phyloP scores from a whole-genome alignment of 1,140 invertebrate genomes.

The Aphidius ervi region DNA sequence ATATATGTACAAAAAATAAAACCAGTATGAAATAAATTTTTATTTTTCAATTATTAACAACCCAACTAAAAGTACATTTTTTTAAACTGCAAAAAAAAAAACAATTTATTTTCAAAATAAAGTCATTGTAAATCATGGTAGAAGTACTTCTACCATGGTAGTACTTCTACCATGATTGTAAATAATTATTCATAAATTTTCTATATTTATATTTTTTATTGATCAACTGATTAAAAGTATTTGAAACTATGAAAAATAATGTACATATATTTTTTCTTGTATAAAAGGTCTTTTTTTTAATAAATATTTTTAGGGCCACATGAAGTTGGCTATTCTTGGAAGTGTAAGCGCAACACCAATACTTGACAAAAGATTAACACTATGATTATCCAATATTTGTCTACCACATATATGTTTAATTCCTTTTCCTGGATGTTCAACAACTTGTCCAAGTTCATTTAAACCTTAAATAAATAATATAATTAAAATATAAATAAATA shows the following conservation, averaged over 20 bases:
- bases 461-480: slow-evolving; percentile 58
- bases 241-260: background rate
- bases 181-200: background rate
- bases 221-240: background rate
- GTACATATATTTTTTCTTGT: no score
- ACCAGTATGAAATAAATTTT: no score
- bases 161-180: no score
- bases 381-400: slow-evolving; percentile 82
- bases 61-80: no score
- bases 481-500: slow-evolving; percentile 2
- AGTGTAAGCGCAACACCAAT: slow-evolving; percentile 70
- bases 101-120: no score
- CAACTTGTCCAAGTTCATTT: slow-evolving; percentile 66
- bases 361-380: slow-evolving; percentile 81
- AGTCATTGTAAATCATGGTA: no score
- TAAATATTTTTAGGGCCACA: slow-evolving; percentile 55
- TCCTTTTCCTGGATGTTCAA: slow-evolving; percentile 67
- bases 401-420: slow-evolving; percentile 75
- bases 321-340: slow-evolving; percentile 65
- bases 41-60: no score
- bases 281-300: background rate
- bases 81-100: no score
- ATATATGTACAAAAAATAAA: no score
- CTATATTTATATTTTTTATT: background rate
- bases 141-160: no score